Evolutionary conservation across 1,140 invertebrate genomes (phyloP).

Genomic region (Linepithema humile): DNA sequence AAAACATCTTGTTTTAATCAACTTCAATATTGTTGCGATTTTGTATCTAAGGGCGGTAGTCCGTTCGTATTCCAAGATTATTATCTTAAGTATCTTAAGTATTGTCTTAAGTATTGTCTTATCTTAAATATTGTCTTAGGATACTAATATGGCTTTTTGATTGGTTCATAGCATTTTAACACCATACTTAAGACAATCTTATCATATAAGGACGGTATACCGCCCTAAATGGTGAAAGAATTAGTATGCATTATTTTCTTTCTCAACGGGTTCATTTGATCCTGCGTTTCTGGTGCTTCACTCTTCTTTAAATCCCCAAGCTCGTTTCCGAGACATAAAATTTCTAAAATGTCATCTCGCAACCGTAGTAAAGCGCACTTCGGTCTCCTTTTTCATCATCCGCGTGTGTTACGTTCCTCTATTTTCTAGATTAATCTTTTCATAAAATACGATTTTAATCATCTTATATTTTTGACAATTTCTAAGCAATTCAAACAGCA

Average conservation of each 20-base stretch:
- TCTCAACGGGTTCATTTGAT: not conserved
- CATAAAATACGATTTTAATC: not conserved
- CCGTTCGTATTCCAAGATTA: no score
- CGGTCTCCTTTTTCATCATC: not conserved
- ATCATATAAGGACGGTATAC: no score
- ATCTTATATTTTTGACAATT: not conserved
- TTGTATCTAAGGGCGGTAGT: no score
- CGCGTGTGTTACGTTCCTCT: not conserved
- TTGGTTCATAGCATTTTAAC: no score
- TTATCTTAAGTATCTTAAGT: no score
- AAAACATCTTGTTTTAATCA: not conserved
- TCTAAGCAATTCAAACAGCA: not conserved
- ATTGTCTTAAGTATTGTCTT: no score
- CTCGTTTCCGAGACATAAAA: not conserved
- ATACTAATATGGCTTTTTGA: no score
- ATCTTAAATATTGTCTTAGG: no score
- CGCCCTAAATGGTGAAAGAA: not conserved
- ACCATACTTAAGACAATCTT: no score
- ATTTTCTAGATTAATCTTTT: not conserved
- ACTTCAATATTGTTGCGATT: not conserved
- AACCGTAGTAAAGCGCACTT: not conserved
- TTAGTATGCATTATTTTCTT: not conserved
- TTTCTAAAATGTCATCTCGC: not conserved
- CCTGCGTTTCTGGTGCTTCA: no score
- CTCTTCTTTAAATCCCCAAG: not conserved